Base-by-base conservation (phyloP, 2,888 invertebrate species). In the Bombyx huttoni region DNA sequence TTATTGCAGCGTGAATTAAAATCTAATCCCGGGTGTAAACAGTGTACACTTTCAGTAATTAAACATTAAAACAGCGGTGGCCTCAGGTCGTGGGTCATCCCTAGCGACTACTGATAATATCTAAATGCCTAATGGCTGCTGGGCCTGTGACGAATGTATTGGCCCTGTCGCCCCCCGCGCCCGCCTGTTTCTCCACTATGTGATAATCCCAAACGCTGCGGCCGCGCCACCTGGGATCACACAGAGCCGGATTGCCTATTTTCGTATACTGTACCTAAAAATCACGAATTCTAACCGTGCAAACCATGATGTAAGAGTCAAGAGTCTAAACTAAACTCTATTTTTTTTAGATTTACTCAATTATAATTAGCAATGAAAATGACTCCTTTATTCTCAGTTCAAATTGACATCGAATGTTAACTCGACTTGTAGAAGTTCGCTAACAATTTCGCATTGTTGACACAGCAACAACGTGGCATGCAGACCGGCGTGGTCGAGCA, bases 71-170 rank as follows among this genome's bases (percentile, higher is more conserved):
- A 78, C 76, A 78, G 71, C 76, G 77, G 71, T 65, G 74, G 73
- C 71, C 78, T 70, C 78, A 80, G 82, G 84, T 83, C 83, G 82
- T 78, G 84, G 80, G 80, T 77, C 75, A 80, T 78, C 82, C 86
- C 83, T 75, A 66, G 79, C 73, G 85, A 76, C 78, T 67, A 73
- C 76, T 81, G 87, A 87, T 87, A 86, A 87, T 88, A 89, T 88
- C 89, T 89, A 89, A 90, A 89, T 87, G 86, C 89, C 89, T 89
- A 87, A 87, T 88, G 89, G 89, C 88, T 89, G 87, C 85, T 88
- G 89, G 85, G 87, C 84, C 85, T 85, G 88, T 88, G 87, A 87
- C 86, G 86, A 87, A 86, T 87, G 87, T 86, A 85, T 86, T 81
- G 82, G 75, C 78, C 74, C 70, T 64, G 64, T 63, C 61, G 53